Evolutionary conservation across 2,113 vertebrate genomes (phyloP).

Genomic region (Psilopsiagon aymara): DNA sequence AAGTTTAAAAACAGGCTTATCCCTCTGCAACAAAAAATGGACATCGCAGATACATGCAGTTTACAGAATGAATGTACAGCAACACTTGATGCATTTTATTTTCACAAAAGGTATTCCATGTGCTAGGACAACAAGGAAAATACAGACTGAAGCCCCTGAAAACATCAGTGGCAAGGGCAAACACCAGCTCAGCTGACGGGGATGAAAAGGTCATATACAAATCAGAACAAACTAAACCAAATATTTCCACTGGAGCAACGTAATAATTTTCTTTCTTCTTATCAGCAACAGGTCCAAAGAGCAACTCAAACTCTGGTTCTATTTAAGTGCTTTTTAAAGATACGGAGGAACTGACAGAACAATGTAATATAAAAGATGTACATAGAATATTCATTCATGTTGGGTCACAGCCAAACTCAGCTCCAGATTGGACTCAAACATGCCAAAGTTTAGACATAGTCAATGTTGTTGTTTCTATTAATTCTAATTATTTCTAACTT

Average conservation of each 20-base stretch:
- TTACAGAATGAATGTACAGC: neutral
- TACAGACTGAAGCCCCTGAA: neutral
- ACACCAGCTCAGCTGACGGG: neutral
- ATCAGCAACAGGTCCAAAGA: neutral
- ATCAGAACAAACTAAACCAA: neutral
- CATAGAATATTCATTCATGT: neutral
- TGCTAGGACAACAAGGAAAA: neutral
- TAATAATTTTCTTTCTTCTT: neutral
- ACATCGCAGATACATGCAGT: neutral
- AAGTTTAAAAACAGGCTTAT: neutral
- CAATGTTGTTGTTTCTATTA: neutral
- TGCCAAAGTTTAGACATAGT: neutral
- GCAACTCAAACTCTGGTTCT: neutral
- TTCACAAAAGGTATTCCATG: neutral
- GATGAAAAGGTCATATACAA: neutral
- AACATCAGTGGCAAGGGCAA: neutral
- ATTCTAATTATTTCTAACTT: conserved; percentile 26
- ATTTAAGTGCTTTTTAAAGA: neutral
- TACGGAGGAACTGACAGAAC: neutral
- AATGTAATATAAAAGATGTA: neutral
- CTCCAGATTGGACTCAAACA: neutral
- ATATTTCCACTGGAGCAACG: neutral
- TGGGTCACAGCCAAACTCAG: neutral
- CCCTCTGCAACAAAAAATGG: neutral
- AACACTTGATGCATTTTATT: neutral